These are phyloP conservation scores for Pseudochirops cupreus DNA, from an alignment of 2,797 vertebrate species.

Conservation along the genomic window DNA sequence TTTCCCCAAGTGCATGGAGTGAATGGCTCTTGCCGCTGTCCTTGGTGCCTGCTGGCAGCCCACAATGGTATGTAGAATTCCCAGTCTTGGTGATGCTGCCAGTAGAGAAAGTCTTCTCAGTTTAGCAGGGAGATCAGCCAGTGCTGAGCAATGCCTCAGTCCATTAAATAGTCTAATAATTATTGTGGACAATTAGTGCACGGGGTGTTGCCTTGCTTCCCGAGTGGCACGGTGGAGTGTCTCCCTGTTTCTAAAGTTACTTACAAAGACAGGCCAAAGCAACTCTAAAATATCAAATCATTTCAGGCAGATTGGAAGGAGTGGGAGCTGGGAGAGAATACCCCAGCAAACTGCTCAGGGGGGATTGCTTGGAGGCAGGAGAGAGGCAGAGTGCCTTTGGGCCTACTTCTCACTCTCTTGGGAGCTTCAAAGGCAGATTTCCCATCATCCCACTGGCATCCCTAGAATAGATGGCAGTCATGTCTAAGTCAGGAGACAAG, in stretches of 20 bases:
- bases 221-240: not conserved
- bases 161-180: constrained; percentile 77
- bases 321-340: too few relatives aligned
- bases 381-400: too few relatives aligned
- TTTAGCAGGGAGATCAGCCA: constrained; percentile 66
- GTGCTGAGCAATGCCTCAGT: constrained; percentile 79
- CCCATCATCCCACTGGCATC: too few relatives aligned
- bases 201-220: not conserved
- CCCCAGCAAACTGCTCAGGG: too few relatives aligned
- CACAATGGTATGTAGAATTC: constrained; percentile 66
- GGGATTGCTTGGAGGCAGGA: too few relatives aligned
- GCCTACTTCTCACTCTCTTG: too few relatives aligned
- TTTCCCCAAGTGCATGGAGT: constrained; percentile 54
- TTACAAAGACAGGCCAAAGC: not conserved
- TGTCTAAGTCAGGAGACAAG: too few relatives aligned
- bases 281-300: too few relatives aligned
- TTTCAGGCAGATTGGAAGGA: too few relatives aligned
- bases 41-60: constrained; percentile 31
- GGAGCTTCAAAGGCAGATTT: too few relatives aligned
- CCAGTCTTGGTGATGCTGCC: constrained; percentile 63
- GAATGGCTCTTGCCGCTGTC: constrained; percentile 35
- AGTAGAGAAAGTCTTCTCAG: constrained; percentile 54
- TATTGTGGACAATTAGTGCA: constrained; percentile 55
- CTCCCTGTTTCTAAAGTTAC: constrained; percentile 64
- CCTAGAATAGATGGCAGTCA: too few relatives aligned